A percentile compares a stretch with the other conserved stretches of the same genome.
These are phyloP conservation scores for Pseudomyrmex pallidus DNA, from an alignment of 1,140 invertebrate species.

Conservation along the genomic window DNA sequence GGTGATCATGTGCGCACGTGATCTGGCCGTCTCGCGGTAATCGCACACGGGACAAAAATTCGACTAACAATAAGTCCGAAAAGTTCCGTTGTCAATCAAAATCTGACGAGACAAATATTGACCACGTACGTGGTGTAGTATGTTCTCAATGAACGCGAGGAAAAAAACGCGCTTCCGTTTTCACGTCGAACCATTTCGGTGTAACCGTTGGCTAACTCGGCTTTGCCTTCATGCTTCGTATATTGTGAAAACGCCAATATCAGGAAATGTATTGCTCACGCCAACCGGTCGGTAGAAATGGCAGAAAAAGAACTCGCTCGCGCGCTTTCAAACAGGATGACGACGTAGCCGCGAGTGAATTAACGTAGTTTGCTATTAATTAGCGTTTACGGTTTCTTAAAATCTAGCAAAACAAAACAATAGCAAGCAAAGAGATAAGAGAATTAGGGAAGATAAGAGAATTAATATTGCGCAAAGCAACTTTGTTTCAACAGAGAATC, in stretches of 20 bases:
- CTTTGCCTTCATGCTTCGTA: slow-evolving; percentile 46
- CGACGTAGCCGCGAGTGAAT: neutral
- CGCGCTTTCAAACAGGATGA: neutral
- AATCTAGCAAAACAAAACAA: neutral
- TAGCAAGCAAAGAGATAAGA: no score
- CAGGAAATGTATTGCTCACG: slow-evolving; percentile 65
- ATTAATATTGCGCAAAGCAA: neutral
- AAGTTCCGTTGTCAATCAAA: no score
- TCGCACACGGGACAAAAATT: no score
- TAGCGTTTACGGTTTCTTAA: slow-evolving; percentile 3
- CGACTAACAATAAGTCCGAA: no score
- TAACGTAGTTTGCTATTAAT: slow-evolving; percentile 19
- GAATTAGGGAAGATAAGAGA: no score
- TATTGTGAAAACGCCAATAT: slow-evolving; percentile 69
- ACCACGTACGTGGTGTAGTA: no score
- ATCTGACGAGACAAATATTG: no score
- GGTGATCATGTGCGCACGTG: no score
- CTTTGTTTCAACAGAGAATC: neutral
- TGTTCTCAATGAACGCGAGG: neutral
- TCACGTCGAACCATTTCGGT: slow-evolving; percentile 51
- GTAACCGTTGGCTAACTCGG: slow-evolving; percentile 50
- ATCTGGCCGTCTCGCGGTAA: no score
- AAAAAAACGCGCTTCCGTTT: slow-evolving; percentile 48
- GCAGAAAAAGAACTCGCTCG: slow-evolving; percentile 16
- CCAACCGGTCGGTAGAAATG: slow-evolving; percentile 11